These are phyloP conservation scores for Rhagoletis pomonella DNA, from an alignment of 1,140 invertebrate species.

Conservation along the genomic window DNA sequence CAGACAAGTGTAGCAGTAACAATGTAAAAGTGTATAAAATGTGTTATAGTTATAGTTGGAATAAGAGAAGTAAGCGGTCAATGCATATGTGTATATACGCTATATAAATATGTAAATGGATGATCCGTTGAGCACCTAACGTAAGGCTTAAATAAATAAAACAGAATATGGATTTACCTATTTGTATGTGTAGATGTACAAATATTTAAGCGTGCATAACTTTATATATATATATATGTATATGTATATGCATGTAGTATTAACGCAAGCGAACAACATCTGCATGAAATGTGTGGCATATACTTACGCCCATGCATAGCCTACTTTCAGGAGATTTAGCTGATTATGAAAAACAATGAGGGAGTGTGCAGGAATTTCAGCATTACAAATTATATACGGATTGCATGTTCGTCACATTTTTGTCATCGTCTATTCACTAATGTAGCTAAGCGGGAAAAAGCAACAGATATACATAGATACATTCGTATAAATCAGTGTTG, in stretches of 20 bases:
- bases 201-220: background rate
- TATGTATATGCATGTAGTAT: too few species aligned
- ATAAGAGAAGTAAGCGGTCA: background rate
- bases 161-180: background rate
- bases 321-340: slow-evolving; percentile 35
- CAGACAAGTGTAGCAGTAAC: background rate
- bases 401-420: background rate
- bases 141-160: background rate
- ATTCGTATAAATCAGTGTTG: too few species aligned
- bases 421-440: background rate
- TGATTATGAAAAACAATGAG: background rate
- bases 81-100: background rate
- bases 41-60: background rate
- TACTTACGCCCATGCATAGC: background rate
- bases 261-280: background rate
- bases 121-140: background rate
- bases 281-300: background rate
- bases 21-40: background rate
- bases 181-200: background rate
- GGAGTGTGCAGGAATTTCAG: background rate
- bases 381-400: background rate
- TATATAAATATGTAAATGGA: background rate
- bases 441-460: background rate
- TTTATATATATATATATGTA: background rate
- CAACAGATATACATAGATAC: background rate